Percentiles rank a stretch among this genome's conserved stretches.
Conservation (phyloP, 2,797 vertebrate genomes). For the Oreonectes daqikongensis region DNA sequence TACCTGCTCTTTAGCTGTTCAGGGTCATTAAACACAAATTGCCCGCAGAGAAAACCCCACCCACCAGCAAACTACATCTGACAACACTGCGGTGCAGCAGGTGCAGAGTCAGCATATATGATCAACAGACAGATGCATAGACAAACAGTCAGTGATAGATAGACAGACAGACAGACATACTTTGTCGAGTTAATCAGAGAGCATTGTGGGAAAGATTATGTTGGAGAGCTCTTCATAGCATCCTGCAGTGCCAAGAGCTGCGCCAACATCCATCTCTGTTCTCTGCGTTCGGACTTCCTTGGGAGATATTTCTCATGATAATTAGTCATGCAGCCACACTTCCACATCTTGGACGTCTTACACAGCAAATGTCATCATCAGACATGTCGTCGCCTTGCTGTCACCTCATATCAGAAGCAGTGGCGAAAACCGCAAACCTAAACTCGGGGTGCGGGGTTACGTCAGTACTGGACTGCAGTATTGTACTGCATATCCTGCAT, state of each 20-base stretch:
- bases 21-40: conserved; percentile 45
- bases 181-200: neutral
- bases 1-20: conserved; percentile 36
- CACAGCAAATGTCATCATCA: conserved; percentile 38
- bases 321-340: conserved; percentile 39
- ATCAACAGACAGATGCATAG: neutral
- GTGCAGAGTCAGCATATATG: conserved; percentile 25
- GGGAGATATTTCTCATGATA: conserved; percentile 25
- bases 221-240: neutral
- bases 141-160: neutral
- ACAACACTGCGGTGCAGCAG: conserved; percentile 19
- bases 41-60: conserved; percentile 15
- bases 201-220: neutral
- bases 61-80: conserved; percentile 29
- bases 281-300: conserved; percentile 19
- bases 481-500: conserved; percentile 11
- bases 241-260: conserved; percentile 5
- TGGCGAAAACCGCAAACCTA: conserved; percentile 2
- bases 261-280: conserved; percentile 26
- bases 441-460: conserved; percentile 1
- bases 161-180: neutral
- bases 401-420: conserved; percentile 34
- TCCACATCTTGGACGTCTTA: conserved; percentile 33
- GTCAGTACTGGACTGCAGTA: conserved; percentile 18
- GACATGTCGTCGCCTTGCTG: conserved; percentile 15